Evolutionary conservation across 2,888 invertebrate genomes (phyloP).

Genomic region (Epinotia nisella): DNA sequence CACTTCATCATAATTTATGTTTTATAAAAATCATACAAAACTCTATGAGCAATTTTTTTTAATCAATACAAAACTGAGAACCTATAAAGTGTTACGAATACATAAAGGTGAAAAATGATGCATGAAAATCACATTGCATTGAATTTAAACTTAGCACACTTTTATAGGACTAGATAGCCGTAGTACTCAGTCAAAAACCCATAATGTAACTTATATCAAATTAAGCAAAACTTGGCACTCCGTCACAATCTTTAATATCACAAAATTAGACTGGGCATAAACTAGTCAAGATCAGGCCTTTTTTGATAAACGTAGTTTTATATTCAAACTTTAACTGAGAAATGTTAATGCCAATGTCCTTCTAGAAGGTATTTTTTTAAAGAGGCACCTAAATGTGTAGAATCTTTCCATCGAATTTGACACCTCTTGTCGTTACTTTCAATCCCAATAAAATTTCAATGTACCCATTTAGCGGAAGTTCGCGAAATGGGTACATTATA

Average conservation of each 20-base stretch:
- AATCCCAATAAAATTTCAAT: too few relatives aligned
- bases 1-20: background rate
- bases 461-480: too few relatives aligned
- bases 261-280: background rate
- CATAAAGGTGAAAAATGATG: background rate
- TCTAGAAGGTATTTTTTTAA: too few relatives aligned
- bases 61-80: background rate
- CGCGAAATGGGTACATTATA: too few relatives aligned
- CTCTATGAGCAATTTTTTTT: background rate
- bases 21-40: slow-evolving; percentile 17
- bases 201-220: background rate
- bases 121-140: background rate
- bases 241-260: background rate
- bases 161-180: slow-evolving; percentile 17
- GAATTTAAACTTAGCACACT: background rate
- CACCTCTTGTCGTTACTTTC: too few relatives aligned
- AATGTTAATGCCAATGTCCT: too few relatives aligned
- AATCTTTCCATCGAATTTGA: too few relatives aligned
- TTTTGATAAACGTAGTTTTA: background rate
- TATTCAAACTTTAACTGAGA: background rate
- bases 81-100: background rate
- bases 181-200: background rate
- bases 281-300: background rate
- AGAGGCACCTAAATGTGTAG: too few relatives aligned
- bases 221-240: background rate